These are phyloP conservation scores for Coturnix japonica DNA, from an alignment of 2,113 vertebrate species.

Conservation along the genomic window DNA sequence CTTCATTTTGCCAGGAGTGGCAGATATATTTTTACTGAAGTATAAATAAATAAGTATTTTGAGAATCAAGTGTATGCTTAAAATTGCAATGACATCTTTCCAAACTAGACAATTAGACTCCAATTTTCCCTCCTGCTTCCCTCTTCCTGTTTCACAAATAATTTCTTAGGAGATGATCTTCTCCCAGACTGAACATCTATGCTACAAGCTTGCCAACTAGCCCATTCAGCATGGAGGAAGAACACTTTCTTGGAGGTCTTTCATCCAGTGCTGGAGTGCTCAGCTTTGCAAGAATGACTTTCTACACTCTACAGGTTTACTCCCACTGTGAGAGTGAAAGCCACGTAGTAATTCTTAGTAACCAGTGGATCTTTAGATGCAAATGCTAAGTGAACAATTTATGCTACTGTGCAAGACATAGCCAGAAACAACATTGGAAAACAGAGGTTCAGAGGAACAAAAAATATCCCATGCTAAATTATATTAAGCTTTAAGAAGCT, in stretches of 20 bases:
- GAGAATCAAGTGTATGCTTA: neutral
- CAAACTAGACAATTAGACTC: neutral
- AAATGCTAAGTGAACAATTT: neutral
- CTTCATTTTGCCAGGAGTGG: neutral
- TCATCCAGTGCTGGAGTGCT: neutral
- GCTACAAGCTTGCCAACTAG: neutral
- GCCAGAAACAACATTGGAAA: neutral
- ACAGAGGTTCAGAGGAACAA: neutral
- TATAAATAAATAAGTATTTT: neutral
- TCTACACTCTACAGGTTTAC: neutral
- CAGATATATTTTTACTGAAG: slow-evolving; percentile 12
- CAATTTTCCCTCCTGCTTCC: neutral
- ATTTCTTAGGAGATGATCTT: neutral
- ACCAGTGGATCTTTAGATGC: neutral
- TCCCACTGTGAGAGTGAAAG: neutral
- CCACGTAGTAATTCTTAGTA: neutral
- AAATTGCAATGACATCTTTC: neutral
- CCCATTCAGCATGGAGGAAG: neutral
- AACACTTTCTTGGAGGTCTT: neutral
- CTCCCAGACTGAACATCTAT: neutral
- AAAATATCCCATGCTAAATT: neutral
- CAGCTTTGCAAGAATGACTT: neutral
- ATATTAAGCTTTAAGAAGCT: neutral
- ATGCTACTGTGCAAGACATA: neutral
- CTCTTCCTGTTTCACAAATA: neutral